Evolutionary conservation across 2,888 invertebrate species (phyloP).

Genomic region (Pemphredon lugubris): DNA sequence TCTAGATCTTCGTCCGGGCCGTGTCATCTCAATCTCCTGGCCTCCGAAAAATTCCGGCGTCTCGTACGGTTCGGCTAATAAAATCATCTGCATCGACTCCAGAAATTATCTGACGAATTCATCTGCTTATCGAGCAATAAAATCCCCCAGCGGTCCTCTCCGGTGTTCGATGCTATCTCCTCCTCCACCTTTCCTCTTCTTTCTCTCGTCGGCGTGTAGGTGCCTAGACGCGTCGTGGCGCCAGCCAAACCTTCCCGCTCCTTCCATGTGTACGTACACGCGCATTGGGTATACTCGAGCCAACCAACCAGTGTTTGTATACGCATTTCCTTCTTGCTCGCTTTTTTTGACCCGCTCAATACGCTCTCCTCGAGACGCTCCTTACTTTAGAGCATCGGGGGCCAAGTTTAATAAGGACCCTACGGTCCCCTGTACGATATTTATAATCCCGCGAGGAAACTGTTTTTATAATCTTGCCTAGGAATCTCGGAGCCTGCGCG

Average conservation of each 20-base stretch:
- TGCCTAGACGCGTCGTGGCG: conserved; percentile 68
- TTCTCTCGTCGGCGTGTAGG: conserved; percentile 47
- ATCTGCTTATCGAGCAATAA: conserved; percentile 80
- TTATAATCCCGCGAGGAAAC: conserved; percentile 63
- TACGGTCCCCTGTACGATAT: conserved; percentile 42
- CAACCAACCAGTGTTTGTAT: too few species aligned
- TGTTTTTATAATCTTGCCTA: conserved; percentile 62
- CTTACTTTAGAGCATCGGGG: conserved; percentile 39
- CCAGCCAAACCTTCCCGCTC: conserved; percentile 49
- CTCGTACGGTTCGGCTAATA: conserved; percentile 67
- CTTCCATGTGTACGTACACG: conserved; percentile 5
- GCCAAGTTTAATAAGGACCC: conserved; percentile 61
- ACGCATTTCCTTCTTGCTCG: conserved; percentile 40
- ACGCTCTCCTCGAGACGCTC: conserved; percentile 32
- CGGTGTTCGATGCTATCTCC: conserved; percentile 74
- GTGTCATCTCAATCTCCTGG: conserved; percentile 71
- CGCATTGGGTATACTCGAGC: background rate
- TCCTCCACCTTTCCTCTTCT: conserved; percentile 54
- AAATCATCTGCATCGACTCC: conserved; percentile 71
- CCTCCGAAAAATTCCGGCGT: conserved; percentile 56
- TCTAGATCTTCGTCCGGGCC: conserved; percentile 67
- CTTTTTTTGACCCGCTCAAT: conserved; percentile 54
- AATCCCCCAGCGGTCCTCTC: conserved; percentile 56
- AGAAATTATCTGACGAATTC: conserved; percentile 79
- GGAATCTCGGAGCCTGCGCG: conserved; percentile 54